Percentiles rank a stretch among this genome's conserved stretches.
Evolutionary conservation across 2,797 vertebrate genomes (phyloP).

Genomic region (Petrocephalus sullivani): DNA sequence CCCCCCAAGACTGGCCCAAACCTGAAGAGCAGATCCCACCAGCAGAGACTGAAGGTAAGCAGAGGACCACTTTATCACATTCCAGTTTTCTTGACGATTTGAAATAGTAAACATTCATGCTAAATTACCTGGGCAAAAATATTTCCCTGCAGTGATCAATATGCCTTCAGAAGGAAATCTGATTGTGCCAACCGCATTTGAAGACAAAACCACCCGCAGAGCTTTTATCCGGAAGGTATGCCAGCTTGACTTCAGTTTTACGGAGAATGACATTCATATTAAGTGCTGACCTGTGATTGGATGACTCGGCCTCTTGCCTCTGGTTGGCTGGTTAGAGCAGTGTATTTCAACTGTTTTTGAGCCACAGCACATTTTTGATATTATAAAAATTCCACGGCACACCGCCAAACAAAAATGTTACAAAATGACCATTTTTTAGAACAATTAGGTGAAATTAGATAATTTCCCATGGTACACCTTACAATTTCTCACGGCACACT

Average conservation of each 20-base stretch:
- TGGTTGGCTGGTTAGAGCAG: background rate
- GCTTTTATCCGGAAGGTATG: constrained; percentile 45
- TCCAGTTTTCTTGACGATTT: background rate
- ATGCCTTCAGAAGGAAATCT: background rate
- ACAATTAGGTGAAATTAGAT: too few relatives aligned
- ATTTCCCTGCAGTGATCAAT: background rate
- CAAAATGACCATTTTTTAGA: too few relatives aligned
- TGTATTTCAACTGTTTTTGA: too few relatives aligned
- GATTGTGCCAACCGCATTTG: constrained; percentile 21
- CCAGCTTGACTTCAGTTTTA: background rate
- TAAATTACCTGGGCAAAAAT: background rate
- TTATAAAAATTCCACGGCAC: too few relatives aligned
- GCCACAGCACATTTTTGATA: too few relatives aligned
- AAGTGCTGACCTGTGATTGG: background rate
- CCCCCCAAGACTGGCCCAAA: background rate
- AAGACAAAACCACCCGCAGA: constrained; percentile 32
- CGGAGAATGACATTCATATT: background rate
- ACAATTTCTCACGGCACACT: too few relatives aligned
- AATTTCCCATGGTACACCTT: too few relatives aligned
- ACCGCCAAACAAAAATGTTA: too few relatives aligned
- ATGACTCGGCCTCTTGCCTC: background rate
- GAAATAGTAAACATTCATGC: background rate
- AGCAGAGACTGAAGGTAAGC: constrained; percentile 3
- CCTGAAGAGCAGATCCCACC: background rate
- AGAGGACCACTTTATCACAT: background rate